Conservation (phyloP, 2,113 vertebrate species). For the Sprattus sprattus region DNA sequence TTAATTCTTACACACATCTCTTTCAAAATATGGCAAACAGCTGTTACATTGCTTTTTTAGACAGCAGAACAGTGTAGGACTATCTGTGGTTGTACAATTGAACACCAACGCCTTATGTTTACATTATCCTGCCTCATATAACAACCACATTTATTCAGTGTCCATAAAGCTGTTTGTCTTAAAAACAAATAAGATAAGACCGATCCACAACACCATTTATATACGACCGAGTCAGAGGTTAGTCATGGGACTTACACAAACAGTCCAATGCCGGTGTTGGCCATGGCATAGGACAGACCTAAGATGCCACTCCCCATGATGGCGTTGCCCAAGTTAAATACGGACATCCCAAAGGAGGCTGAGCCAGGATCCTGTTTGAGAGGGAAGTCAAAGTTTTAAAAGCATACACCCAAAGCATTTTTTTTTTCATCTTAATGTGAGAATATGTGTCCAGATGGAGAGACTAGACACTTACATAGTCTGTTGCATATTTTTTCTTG, state of each 20-base stretch:
- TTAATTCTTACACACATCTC: not conserved
- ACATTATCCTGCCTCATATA: not conserved
- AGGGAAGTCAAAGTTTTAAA: slow-evolving; percentile 36
- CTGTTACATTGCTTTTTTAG: not conserved
- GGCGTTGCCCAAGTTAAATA: slow-evolving; percentile 98
- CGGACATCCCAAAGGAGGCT: slow-evolving; percentile 97
- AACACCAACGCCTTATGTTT: not conserved
- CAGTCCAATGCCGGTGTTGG: slow-evolving; percentile 96
- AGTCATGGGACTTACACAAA: slow-evolving; percentile 87
- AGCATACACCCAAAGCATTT: not conserved
- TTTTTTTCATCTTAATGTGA: not conserved
- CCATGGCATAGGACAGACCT: slow-evolving; percentile 96
- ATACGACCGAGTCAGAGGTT: not conserved
- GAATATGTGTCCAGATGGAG: not conserved
- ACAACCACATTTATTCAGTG: not conserved
- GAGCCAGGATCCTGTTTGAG: slow-evolving; percentile 84
- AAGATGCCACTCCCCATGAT: slow-evolving; percentile 99
- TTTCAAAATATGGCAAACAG: not conserved
- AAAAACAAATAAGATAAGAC: not conserved
- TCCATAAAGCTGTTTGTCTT: not conserved
- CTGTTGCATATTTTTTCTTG: slow-evolving; percentile 95
- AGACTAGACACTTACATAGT: slow-evolving; percentile 83
- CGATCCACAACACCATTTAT: not conserved
- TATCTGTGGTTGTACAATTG: not conserved
- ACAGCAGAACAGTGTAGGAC: not conserved